Percentiles rank a stretch among this genome's conserved stretches.
These are phyloP conservation scores for Ditylenchus dipsaci DNA, from an alignment of 1,140 invertebrate species.

Conservation along the genomic window DNA sequence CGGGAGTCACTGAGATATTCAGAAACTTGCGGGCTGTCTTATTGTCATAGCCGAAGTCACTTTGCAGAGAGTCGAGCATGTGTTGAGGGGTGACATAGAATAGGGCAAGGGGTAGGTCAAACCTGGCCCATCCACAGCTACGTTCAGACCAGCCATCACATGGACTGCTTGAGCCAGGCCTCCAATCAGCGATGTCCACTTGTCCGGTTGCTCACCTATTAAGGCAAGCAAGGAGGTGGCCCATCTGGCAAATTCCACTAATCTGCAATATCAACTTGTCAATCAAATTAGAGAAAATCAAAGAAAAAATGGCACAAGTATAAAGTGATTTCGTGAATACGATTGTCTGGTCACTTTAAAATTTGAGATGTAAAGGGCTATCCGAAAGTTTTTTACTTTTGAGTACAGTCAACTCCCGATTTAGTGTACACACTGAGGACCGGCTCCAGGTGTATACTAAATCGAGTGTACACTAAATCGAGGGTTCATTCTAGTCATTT, in stretches of 20 bases:
- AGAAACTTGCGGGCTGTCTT: not conserved
- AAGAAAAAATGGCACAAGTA: too few relatives aligned
- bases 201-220: not conserved
- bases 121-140: not conserved
- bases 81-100: not conserved
- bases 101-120: not conserved
- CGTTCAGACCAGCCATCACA: not conserved
- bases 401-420: too few relatives aligned
- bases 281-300: too few relatives aligned
- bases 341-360: too few relatives aligned
- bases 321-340: too few relatives aligned
- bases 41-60: not conserved
- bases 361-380: too few relatives aligned
- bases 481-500: too few relatives aligned
- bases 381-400: too few relatives aligned
- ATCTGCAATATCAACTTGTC: not conserved
- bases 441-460: too few relatives aligned
- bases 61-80: not conserved
- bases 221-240: not conserved
- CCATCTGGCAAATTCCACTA: not conserved
- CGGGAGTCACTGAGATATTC: conserved; percentile 11
- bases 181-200: not conserved
- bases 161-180: not conserved
- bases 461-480: too few relatives aligned
- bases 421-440: too few relatives aligned